Evolutionary conservation across 2,113 vertebrate species (phyloP).

Genomic region (Eira barbara): DNA sequence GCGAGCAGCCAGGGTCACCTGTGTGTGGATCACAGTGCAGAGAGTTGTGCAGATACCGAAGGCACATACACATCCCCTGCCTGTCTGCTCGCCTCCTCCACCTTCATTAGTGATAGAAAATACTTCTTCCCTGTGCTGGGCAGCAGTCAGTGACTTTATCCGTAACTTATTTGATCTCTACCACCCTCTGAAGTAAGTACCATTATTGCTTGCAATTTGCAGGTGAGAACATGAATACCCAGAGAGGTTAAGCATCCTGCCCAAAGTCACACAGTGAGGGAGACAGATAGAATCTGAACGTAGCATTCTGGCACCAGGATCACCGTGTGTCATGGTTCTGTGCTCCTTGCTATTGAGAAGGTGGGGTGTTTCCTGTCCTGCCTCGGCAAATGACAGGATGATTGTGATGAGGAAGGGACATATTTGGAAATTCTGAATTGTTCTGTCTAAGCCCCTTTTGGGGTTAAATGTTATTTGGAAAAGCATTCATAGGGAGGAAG

Average conservation of each 20-base stretch:
- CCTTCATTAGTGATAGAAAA: rapidly evolving
- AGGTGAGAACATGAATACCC: background rate
- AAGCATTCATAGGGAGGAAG: background rate
- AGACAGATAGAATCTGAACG: background rate
- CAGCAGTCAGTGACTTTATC: rapidly evolving
- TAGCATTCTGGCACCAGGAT: background rate
- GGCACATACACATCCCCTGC: rapidly evolving
- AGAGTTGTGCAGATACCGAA: no score
- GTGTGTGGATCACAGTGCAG: rapidly evolving
- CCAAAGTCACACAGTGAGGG: background rate
- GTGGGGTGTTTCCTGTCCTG: no score
- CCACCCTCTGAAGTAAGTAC: background rate
- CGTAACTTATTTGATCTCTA: background rate
- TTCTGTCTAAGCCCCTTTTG: background rate
- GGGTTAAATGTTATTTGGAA: background rate
- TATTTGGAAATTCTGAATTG: background rate
- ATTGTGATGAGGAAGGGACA: background rate
- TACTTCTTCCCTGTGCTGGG: background rate
- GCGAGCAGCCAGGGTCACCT: background rate
- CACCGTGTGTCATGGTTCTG: rapidly evolving
- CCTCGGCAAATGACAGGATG: background rate
- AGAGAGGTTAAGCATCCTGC: background rate
- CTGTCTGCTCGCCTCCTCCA: no score
- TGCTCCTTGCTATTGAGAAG: rapidly evolving
- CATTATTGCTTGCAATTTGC: background rate